These are phyloP conservation scores for Zeugodacus cucurbitae DNA, from an alignment of 1,140 invertebrate genomes.

Conservation along the genomic window DNA sequence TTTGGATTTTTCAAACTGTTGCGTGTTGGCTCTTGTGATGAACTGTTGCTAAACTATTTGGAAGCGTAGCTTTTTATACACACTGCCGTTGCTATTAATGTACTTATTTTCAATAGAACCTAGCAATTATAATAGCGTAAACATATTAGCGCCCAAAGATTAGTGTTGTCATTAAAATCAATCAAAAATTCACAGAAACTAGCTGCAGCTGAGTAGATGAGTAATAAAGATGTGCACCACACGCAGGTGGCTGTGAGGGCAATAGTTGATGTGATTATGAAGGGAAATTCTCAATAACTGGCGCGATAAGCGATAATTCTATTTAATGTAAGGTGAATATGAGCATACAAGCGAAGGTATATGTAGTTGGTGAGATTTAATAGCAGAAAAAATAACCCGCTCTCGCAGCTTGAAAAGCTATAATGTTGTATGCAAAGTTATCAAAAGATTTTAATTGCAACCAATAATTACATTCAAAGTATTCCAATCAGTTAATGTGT, in stretches of 20 bases:
- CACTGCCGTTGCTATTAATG: not conserved
- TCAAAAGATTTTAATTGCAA: not conserved
- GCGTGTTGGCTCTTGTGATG: not conserved
- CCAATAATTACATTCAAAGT: not conserved
- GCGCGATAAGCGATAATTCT: not conserved
- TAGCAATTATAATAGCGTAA: not conserved
- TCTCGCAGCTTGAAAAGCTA: not conserved
- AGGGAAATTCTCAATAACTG: not conserved
- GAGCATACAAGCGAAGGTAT: not conserved
- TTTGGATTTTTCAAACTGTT: not conserved
- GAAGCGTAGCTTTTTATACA: not conserved
- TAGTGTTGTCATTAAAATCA: not conserved
- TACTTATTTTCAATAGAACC: not conserved
- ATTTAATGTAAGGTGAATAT: not conserved
- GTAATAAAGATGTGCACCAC: not conserved
- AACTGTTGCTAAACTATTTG: not conserved
- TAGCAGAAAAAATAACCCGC: not conserved
- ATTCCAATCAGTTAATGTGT: not conserved
- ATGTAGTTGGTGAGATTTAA: not conserved
- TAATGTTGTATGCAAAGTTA: not conserved
- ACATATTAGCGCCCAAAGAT: not conserved
- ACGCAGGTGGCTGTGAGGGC: not conserved
- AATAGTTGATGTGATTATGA: not conserved
- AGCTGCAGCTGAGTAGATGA: not conserved
- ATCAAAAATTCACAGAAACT: conserved; percentile 9